Evolutionary conservation across 1,140 invertebrate genomes (phyloP), one percentile per base, ranked within the genome.

Genomic region (Drosophila trapezifrons): DNA sequence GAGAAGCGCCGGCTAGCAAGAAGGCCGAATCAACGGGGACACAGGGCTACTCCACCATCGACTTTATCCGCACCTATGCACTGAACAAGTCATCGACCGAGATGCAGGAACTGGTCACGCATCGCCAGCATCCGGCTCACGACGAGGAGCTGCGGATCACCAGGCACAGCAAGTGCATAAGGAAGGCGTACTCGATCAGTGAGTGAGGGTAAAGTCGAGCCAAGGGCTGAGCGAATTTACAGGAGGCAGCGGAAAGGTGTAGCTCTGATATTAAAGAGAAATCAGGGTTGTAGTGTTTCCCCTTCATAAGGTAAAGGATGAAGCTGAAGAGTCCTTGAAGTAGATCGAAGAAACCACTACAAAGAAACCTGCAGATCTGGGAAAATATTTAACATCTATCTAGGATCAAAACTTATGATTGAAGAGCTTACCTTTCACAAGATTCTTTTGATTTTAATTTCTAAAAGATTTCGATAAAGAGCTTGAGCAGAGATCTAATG

Each of bases 1-100:
- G 35, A 5, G 79, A 71, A 0, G 5, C 57, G 0, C n/a, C 67
- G 9, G 25, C 35, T 4, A 49, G 20, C 10, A 47, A 55, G 43
- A 45, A 40, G 7, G 4, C 37, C 1, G 51, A 72, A 6, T 59
- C 43, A 5, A 69, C 75, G 3, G 71, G 65, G 57, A 58, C 89
- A 0, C 77, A 81, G 17, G 96, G 96, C 47, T 99, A 98, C 86
- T 97, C 97, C 10, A 97, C 96, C 0, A 99, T 99, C 63, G 98
- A 99, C 92, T 98, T 98, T 92, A 96, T 98, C 82, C 97, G 96
- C 92, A 98, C 98, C 2, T 95, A 95, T 29, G 97, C 97, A 15
- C 93, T 98, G n/a, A 96, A 95, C 93, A 95, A 85, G 93, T 94
- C 60, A 89, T 94, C 74, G 93, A 94, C 73, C 3, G 82, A 65